Evolutionary conservation across 1,140 invertebrate species (phyloP), one percentile per base, ranked within the genome.

Genomic region (Drosophila parabipectinata): DNA sequence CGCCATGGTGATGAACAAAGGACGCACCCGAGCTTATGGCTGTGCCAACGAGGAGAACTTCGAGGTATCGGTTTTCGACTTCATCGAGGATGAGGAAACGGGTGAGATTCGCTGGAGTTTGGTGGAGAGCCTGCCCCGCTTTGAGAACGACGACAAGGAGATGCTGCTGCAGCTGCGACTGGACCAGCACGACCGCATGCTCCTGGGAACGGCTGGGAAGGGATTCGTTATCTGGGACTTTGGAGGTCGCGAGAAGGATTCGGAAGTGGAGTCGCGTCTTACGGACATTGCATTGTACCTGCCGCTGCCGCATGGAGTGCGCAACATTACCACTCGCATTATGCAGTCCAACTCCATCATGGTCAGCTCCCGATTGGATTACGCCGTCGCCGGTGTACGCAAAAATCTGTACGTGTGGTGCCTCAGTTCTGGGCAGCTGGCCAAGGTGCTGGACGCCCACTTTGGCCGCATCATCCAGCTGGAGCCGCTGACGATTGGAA

Each of bases 351-450:
- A 98, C 90, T 97, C 97, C 0, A 95, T 98, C 34, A 97, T 98
- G 92, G 93, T 99, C 53, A 98, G 97, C 73, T 96, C 96, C 45
- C 95, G 96, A 44, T 96, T 97, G 83, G 96, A 97, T 85, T 98
- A 98, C 91, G 97, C 98, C 1, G 97, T 99, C 1, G 98, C 98
- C 45, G 98, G 98, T 15, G 98, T 99, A 1, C 97, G 98, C 71
- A 99, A 99, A 92, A 98, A 97, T 92, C 92, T 99, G 0, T 99
- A 99, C 90, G 96, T 99, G 0, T 99, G 98, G 98, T 96, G 95
- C 85, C 93, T 98, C 10, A 93, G 94, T 71, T 95, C 94, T 3
- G 94, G 94, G 0, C 95, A 97, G 64, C 93, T 99, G 55, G 94
- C 99, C 1, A 99, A 99, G 93, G 94, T 97, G 4, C 92, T 99